A percentile compares a stretch with the other conserved stretches of the same genome.
phyloP scores from a whole-genome alignment of 1,140 invertebrate species.

The Drosophila micromelanica region DNA sequence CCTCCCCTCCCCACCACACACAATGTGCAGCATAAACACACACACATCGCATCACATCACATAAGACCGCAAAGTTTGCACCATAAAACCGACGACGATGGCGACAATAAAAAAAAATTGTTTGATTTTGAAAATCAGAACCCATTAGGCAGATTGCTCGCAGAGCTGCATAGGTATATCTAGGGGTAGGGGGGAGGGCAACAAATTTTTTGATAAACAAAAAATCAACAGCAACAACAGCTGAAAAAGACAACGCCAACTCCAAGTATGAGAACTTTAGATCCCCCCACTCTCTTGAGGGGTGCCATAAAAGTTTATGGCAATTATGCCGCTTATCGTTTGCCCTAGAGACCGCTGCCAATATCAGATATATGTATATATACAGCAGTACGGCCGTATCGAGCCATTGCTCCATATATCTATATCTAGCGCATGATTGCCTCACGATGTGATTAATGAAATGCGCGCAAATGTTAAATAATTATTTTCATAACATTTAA shows the following conservation, averaged over 20 bases:
- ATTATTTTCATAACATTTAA: constrained; percentile 20
- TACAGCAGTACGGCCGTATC: constrained; percentile 15
- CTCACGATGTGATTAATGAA: constrained; percentile 36
- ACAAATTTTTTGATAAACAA: constrained; percentile 2
- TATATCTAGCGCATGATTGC: constrained; percentile 16
- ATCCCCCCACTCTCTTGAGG: neutral
- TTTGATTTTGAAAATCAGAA: constrained; percentile 76
- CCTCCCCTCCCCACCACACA: too few relatives aligned
- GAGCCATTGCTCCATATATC: constrained; percentile 2
- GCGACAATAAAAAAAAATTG: constrained; percentile 77
- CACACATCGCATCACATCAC: too few relatives aligned
- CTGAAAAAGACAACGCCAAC: constrained; percentile 22
- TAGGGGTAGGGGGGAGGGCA: neutral
- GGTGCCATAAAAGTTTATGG: constrained; percentile 45
- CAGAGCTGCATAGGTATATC: neutral
- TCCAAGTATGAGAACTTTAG: constrained; percentile 20
- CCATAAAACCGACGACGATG: constrained; percentile 51
- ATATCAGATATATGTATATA: constrained; percentile 19
- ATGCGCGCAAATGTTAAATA: constrained; percentile 8
- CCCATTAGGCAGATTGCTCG: constrained; percentile 64
- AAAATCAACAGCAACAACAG: neutral
- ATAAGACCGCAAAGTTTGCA: constrained; percentile 56
- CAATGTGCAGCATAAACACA: constrained; percentile 8
- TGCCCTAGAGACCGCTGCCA: constrained; percentile 12
- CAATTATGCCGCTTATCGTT: constrained; percentile 32